phyloP scores from a whole-genome alignment of 2,113 vertebrate species.

The Myrmecophaga tridactyla region DNA sequence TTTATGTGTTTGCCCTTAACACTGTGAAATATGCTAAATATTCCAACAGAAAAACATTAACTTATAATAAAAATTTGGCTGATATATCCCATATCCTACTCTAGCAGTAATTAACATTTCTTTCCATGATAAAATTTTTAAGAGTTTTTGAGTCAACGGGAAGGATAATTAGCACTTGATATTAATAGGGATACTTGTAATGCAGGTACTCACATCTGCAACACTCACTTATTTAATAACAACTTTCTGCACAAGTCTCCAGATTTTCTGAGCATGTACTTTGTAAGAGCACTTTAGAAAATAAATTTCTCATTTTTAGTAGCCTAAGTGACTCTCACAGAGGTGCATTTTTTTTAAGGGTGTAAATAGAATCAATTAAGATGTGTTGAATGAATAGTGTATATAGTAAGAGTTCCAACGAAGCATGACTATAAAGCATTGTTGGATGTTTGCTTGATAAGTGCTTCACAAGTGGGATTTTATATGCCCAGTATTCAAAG shows the following conservation, averaged over 20 bases:
- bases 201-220: not conserved
- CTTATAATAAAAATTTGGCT: not conserved
- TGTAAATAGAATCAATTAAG: slow-evolving; percentile 45
- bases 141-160: slow-evolving; percentile 25
- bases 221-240: slow-evolving; percentile 37
- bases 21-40: not conserved
- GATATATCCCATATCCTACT: not conserved
- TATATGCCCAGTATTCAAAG: not conserved
- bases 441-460: not conserved
- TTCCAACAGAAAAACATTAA: not conserved
- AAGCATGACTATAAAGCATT: slow-evolving; percentile 38
- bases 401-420: not conserved
- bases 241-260: not conserved
- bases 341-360: not conserved
- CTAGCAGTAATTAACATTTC: slow-evolving; percentile 20
- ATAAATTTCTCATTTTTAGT: slow-evolving; percentile 40
- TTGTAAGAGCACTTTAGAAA: slow-evolving; percentile 47
- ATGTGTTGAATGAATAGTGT: not conserved
- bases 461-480: slow-evolving; percentile 7
- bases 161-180: slow-evolving; percentile 40
- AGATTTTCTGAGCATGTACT: slow-evolving; percentile 39
- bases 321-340: slow-evolving; percentile 3
- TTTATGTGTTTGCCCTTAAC: not conserved
- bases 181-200: slow-evolving; percentile 43
- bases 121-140: slow-evolving; percentile 40